Evolutionary conservation across 2,888 invertebrate species (phyloP), one percentile per base, ranked within the genome.

Genomic region (Rapana venosa): DNA sequence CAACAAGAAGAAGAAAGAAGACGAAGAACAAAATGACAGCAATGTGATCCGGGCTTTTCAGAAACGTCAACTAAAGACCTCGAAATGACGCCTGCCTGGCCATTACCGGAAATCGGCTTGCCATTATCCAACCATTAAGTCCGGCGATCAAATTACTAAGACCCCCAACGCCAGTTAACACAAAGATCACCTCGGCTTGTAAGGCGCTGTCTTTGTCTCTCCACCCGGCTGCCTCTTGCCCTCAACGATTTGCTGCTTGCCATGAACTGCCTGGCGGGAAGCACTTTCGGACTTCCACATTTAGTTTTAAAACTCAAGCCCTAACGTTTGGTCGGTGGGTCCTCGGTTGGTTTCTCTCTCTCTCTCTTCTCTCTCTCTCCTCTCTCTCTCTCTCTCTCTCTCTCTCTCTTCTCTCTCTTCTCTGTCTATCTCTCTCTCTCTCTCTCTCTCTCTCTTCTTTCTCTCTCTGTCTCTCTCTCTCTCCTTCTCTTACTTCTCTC

Each of bases 101-200:
- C 84, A 30, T 84, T 58, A 84, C 56, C 35, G 56, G 56, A 84
- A 84, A 84, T 84, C 84, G 84, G 81, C 81, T 58, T 84, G 84
- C 84, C 36, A 26, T 84, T 84, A 84, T 58, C 26, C 84, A 1
- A 36, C 84, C 58, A 56, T 84, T 58, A 84, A 30, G 58, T 58
- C 84, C 84, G 36, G 84, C n/a, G 84, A 84, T 84, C 84, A 84
- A 30, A 84, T 84, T 84, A 84, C 84, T 84, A 84, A 84, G 58
- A 30, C 35, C 36, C 84, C 58, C 56, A 58, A 36, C 58, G 58
- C n/a, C 84, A 36, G 35, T 84, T 47, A 36, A 84, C 58, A 22
- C 84, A 58, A 58, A 58, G 30, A 84, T 84, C 84, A 30, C 84
- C 84, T 84, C 58, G n/a, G 36, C 84, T 56, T 58, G 11, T 84